phyloP scores from a whole-genome alignment of 1,140 invertebrate genomes.

The Pentalonia nigronervosa region DNA sequence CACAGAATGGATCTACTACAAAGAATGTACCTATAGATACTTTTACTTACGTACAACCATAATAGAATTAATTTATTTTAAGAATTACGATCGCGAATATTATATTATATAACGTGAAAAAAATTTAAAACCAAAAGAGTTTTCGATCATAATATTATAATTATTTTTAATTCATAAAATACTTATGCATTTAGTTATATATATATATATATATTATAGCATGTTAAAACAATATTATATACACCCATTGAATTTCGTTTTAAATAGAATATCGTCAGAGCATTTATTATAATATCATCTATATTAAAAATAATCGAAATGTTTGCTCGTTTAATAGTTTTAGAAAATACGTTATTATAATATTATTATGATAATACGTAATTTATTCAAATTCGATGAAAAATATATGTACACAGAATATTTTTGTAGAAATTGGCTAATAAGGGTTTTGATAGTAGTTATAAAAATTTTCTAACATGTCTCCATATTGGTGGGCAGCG shows the following conservation, averaged over 20 bases:
- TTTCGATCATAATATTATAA: not conserved
- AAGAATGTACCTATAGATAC: no score
- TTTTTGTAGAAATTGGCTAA: not conserved
- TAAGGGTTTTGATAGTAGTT: slow-evolving; percentile 20
- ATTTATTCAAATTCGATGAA: not conserved
- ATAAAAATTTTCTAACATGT: slow-evolving; percentile 53
- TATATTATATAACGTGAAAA: not conserved
- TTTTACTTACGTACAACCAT: not conserved
- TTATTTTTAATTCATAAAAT: not conserved
- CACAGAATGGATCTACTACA: not conserved
- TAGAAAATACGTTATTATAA: not conserved
- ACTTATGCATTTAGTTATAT: not conserved
- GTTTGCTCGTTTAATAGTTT: not conserved
- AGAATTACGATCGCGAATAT: not conserved
- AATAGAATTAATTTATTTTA: not conserved
- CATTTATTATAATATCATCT: not conserved
- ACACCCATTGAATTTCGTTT: not conserved
- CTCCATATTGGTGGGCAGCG: slow-evolving; percentile 43
- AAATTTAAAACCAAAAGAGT: not conserved
- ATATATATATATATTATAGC: not conserved
- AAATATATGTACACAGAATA: not conserved
- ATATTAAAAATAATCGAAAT: not conserved
- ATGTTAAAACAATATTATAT: not conserved
- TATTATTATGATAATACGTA: not conserved
- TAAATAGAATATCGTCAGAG: not conserved